These are phyloP conservation scores for Austrolebias charrua DNA, from an alignment of 2,797 vertebrate species.

Conservation along the genomic window DNA sequence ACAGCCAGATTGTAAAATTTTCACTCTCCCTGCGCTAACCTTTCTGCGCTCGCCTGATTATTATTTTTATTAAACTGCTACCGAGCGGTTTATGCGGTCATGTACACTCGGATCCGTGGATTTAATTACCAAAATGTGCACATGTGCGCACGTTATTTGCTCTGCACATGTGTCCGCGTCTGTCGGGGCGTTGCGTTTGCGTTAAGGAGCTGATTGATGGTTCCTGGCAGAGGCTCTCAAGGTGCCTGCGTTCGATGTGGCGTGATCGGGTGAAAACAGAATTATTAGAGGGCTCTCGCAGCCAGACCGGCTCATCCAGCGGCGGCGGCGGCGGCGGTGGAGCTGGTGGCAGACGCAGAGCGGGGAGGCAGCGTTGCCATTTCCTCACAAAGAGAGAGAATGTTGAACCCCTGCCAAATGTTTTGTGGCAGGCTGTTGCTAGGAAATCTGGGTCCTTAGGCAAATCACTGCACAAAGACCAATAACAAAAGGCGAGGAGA, in stretches of 20 bases:
- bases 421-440: conserved; percentile 99
- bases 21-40: conserved; percentile 40
- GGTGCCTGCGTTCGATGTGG: conserved; percentile 76
- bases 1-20: conserved; percentile 63
- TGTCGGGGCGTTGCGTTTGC: conserved; percentile 43
- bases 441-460: conserved; percentile 98
- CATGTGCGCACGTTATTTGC: conserved; percentile 24
- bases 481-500: conserved; percentile 84
- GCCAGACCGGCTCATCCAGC: conserved; percentile 86
- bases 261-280: conserved; percentile 84
- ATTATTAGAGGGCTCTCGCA: conserved; percentile 88
- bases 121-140: conserved; percentile 61
- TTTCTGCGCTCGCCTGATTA: conserved; percentile 63
- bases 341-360: conserved; percentile 79
- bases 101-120: conserved; percentile 71
- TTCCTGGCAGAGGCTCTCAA: conserved; percentile 77
- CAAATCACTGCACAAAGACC: conserved; percentile 97
- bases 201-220: conserved; percentile 80
- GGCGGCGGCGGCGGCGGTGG: conserved; percentile 74
- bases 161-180: conserved; percentile 32
- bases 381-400: conserved; percentile 82
- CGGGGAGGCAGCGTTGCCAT: conserved; percentile 71
- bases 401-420: conserved; percentile 96
- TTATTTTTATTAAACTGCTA: conserved; percentile 62
- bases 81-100: conserved; percentile 43